These are phyloP conservation scores for Prochilodus magdalenae DNA, from an alignment of 2,113 vertebrate genomes.

Conservation along the genomic window DNA sequence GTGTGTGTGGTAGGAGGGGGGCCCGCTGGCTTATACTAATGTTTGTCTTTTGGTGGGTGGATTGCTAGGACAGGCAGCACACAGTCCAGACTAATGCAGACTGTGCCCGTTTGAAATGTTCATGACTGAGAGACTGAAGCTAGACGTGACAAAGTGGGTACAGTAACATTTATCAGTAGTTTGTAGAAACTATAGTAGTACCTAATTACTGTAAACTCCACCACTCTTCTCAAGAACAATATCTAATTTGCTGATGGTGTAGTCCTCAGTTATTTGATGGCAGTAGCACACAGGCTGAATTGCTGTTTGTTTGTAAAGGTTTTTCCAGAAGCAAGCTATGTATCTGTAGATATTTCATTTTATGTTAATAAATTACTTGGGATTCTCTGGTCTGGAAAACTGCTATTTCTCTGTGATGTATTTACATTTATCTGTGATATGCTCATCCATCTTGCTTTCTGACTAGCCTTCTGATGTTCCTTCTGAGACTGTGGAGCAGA, in stretches of 20 bases:
- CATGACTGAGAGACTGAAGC: background rate
- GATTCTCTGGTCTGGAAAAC: conserved; percentile 27
- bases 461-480: conserved; percentile 8
- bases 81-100: conserved; percentile 32
- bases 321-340: background rate
- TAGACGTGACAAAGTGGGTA: background rate
- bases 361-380: background rate
- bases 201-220: too few species aligned
- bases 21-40: background rate
- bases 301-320: background rate
- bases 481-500: background rate
- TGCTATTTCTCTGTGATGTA: background rate
- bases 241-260: too few species aligned
- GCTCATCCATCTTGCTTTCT: background rate
- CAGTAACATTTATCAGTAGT: background rate
- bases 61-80: conserved; percentile 18
- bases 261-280: too few species aligned
- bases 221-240: too few species aligned
- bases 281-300: background rate
- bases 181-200: background rate
- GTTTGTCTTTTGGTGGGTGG: conserved; percentile 44
- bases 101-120: background rate
- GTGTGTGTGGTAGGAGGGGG: background rate
- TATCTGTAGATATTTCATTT: background rate
- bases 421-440: conserved; percentile 12